Base-by-base conservation (phyloP, 2,888 invertebrate genomes). In the Torymus aiolomorphi region DNA sequence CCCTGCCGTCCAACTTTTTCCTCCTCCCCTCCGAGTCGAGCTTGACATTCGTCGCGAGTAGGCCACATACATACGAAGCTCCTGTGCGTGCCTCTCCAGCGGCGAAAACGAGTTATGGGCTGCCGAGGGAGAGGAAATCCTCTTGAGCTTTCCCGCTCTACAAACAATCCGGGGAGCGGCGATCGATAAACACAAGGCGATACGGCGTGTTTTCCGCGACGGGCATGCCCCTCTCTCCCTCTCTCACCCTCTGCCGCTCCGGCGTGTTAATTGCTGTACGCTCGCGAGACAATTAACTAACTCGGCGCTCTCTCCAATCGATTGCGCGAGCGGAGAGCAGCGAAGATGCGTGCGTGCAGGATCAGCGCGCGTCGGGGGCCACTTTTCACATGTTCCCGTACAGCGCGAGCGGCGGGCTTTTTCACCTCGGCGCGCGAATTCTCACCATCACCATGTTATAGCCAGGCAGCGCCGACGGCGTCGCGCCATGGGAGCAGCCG, bases 131-230 rank as follows among this genome's bases (percentile, higher is more conserved):
- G 57, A 42, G 24, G 20, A 63, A 74, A 69, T 62, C 16, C 52
- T 61, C n/a, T 16, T 20, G 71, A 51, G 49, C 14, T 56, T 59
- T 51, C 3, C 42, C 24, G 54, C 24, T 59, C 61, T 67, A 51
- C 31, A 52, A 70, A 75, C 63, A 74, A 75, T 51, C 42, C 67
- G 31, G 49, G 16, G 31, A 10, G 20, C 51, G 13, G 20, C 51
- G 52, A 80, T 80, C 80, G 80, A 80, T 76, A 76, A 73, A n/a
- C 67, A 54, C 10, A 56, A 63, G 69, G 62, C 65, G 71, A 62
- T 20, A 5, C 72, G 72, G 51, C 51, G 62, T 67, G 74, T 59
- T 65, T 31, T 63, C 52, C 56, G 51, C 65, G 70, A 14, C 13
- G 20, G 70, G 72, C 66, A 72, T 71, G 51, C 42, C 49, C 49